Percentiles rank a stretch among this genome's conserved stretches.
Evolutionary conservation across 2,797 vertebrate species (phyloP).

Genomic region (Hippocampus kuda): DNA sequence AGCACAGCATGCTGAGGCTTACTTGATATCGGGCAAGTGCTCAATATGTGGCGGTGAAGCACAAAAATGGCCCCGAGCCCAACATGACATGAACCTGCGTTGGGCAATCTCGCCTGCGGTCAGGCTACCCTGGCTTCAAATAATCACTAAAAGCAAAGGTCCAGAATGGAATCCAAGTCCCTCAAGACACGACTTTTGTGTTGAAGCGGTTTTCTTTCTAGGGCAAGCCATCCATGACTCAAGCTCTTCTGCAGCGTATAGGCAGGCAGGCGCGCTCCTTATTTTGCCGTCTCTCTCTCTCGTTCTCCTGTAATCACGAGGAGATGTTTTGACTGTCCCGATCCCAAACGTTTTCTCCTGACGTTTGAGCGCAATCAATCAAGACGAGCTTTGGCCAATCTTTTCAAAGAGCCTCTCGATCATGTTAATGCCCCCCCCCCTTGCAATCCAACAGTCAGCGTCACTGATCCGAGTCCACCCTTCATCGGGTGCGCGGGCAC

Average conservation of each 20-base stretch:
- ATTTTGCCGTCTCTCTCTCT: slow-evolving; percentile 32
- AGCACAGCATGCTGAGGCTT: too few relatives aligned
- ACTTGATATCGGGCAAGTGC: too few relatives aligned
- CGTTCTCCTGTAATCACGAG: slow-evolving; percentile 39
- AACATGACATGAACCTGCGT: slow-evolving; percentile 2
- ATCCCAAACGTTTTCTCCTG: slow-evolving; percentile 44
- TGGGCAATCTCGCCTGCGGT: slow-evolving; percentile 7
- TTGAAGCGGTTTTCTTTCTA: slow-evolving; percentile 41
- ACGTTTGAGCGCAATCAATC: slow-evolving; percentile 53
- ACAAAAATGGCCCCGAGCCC: neutral
- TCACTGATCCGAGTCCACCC: slow-evolving; percentile 46
- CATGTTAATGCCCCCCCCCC: slow-evolving; percentile 30
- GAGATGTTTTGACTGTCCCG: slow-evolving; percentile 56
- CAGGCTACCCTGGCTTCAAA: slow-evolving; percentile 16
- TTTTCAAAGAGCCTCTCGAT: slow-evolving; percentile 48
- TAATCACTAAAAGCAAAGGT: slow-evolving; percentile 26
- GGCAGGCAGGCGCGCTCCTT: slow-evolving; percentile 29
- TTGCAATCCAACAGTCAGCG: slow-evolving; percentile 43
- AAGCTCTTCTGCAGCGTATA: slow-evolving; percentile 41
- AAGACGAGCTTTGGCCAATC: slow-evolving; percentile 39
- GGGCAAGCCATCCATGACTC: slow-evolving; percentile 24
- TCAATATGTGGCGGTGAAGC: too few relatives aligned
- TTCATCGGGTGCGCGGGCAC: slow-evolving; percentile 34
- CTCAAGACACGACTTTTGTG: slow-evolving; percentile 34
- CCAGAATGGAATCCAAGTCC: slow-evolving; percentile 32